Percentiles rank a stretch among this genome's conserved stretches.
Evolutionary conservation across 2,797 vertebrate species (phyloP).

Genomic region (Schizothorax lantsangensis): DNA sequence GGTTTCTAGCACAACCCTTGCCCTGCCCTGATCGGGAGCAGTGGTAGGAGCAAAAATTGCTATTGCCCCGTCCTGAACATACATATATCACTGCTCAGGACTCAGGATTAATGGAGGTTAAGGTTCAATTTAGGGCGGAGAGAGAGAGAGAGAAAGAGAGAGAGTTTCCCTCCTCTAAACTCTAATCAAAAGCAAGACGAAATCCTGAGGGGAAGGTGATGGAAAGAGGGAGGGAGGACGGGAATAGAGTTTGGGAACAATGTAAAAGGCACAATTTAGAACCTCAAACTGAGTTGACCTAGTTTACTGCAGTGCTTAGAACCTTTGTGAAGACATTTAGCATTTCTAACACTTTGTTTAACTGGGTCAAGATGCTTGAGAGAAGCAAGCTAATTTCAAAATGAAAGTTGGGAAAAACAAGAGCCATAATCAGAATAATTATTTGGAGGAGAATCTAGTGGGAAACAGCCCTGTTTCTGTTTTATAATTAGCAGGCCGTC

Average conservation of each 20-base stretch:
- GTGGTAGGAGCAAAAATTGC: not conserved
- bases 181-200: constrained; percentile 35
- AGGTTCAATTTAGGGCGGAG: constrained; percentile 45
- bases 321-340: constrained; percentile 47
- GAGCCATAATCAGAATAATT: constrained; percentile 5
- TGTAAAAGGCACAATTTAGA: constrained; percentile 31
- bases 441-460: constrained; percentile 24
- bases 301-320: constrained; percentile 45
- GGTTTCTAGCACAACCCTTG: constrained; percentile 21
- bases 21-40: constrained; percentile 3
- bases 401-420: not conserved
- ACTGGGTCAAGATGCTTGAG: constrained; percentile 58
- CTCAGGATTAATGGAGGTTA: constrained; percentile 53
- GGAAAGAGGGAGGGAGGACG: constrained; percentile 27
- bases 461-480: constrained; percentile 27
- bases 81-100: constrained; percentile 11
- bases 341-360: constrained; percentile 50
- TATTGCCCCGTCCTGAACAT: constrained; percentile 23
- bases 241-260: constrained; percentile 29
- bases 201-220: constrained; percentile 49
- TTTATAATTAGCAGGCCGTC: constrained; percentile 34
- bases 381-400: constrained; percentile 38
- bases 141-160: constrained; percentile 13
- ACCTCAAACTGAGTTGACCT: constrained; percentile 49
- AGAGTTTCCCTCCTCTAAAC: constrained; percentile 40